Base-by-base conservation (phyloP, 2,888 invertebrate genomes). In the Metalampra italica region DNA sequence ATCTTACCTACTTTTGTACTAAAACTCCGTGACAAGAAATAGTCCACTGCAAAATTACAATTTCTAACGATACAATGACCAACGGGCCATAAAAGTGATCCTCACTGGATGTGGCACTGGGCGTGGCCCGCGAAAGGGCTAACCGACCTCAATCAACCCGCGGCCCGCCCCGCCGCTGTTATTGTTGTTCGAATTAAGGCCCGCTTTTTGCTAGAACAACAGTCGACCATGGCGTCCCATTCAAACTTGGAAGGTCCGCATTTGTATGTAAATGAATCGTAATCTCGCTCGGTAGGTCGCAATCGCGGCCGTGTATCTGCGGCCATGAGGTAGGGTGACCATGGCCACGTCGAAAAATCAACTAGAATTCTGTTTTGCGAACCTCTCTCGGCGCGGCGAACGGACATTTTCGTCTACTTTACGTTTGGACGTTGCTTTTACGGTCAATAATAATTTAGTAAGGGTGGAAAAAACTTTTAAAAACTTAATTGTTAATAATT, bases 231-330 rank as follows among this genome's bases (percentile, higher is more conserved):
- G 62, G 67, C 68, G 67, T 62, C 70, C 79, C 79, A 83, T 86
- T 84, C 80, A 80, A 82, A 87, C 73, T 82, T 80, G 66, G 72
- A 73, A 72, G 78, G 77, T 66, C 65, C 61, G 74, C 80, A 85
- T 88, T 87, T 85, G 79, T 85, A 88, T 87, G 88, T 79, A 82
- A 88, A 88, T 88, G 75, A 79, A 73, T 64, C 73, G 82, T 84
- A 84, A 86, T 84, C 85, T 82, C 65, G 61, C 69, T 55, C 64
- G 57, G 71, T 68, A 66, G 72, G 67, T 66, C 76, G 75, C 78
- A 81, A 82, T 83, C 82, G 82, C 66, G 64, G 62, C 69, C 61
- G 71, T 34, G n/a, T 71, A 74, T 71, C 70, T 73, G 60, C 54
- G 22, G 22, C 22, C 22, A 2, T 22, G 22, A 22, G 22, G 5